Percentiles rank a stretch among this genome's conserved stretches.
phyloP scores from a whole-genome alignment of 2,797 vertebrate genomes.

The Bradypodion pumilum region DNA sequence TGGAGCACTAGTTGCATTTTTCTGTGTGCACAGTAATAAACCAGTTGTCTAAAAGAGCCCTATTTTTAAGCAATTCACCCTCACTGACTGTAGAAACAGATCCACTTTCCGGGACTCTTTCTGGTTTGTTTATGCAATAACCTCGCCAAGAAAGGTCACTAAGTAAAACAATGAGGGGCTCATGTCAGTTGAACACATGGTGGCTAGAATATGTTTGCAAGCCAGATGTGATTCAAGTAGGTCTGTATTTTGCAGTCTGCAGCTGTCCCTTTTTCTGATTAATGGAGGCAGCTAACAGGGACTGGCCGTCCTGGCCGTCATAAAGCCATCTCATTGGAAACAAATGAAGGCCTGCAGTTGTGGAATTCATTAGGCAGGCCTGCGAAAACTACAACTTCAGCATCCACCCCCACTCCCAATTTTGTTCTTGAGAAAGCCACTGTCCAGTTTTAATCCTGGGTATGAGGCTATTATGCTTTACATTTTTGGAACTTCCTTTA shows the following conservation, averaged over 20 bases:
- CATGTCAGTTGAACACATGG: fast-evolving
- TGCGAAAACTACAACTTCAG: background rate
- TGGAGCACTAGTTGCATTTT: background rate
- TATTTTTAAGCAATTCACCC: constrained; percentile 31
- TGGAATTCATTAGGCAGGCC: background rate
- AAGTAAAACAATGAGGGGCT: constrained; percentile 20
- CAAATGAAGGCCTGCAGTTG: background rate
- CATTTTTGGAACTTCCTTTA: background rate
- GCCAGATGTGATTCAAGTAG: constrained; percentile 8
- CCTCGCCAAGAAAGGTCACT: background rate
- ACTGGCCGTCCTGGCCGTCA: background rate
- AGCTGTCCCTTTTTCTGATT: constrained; percentile 28
- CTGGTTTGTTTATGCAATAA: constrained; percentile 7
- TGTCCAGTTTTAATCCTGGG: background rate
- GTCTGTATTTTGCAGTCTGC: background rate
- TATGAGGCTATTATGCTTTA: background rate
- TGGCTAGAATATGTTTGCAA: constrained; percentile 17
- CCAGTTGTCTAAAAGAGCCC: background rate
- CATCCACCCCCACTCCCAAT: background rate
- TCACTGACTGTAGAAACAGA: constrained; percentile 9
- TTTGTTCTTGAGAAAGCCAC: background rate
- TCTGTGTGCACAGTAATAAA: background rate
- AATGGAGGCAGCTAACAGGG: background rate
- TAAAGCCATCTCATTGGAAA: constrained; percentile 3
- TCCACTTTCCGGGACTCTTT: background rate